phyloP scores from a whole-genome alignment of 2,797 vertebrate genomes.

The Acanthornis magna region DNA sequence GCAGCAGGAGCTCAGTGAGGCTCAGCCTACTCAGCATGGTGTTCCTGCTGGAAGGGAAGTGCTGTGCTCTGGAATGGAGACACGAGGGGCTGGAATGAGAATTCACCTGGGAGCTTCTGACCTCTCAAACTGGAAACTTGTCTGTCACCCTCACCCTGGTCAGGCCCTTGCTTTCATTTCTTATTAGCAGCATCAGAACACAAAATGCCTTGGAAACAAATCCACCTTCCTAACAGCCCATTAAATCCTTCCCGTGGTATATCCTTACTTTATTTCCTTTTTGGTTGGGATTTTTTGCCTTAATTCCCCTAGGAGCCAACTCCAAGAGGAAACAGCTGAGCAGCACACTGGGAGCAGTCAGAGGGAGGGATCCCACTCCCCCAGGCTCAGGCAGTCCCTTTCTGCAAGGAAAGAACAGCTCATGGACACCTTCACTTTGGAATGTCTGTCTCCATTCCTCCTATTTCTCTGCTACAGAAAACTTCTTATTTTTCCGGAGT shows the following conservation, averaged over 20 bases:
- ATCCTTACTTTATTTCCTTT: neutral
- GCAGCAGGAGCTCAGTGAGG: neutral
- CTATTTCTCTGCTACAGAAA: neutral
- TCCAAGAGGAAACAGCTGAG: neutral
- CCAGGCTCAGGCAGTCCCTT: neutral
- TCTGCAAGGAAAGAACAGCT: neutral
- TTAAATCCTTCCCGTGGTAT: neutral
- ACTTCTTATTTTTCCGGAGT: neutral
- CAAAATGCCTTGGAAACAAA: neutral
- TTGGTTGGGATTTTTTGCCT: neutral
- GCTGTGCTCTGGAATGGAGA: neutral
- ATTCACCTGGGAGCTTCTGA: neutral
- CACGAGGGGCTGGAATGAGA: neutral
- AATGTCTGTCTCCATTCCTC: neutral
- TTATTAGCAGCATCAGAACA: neutral
- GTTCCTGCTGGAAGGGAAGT: neutral
- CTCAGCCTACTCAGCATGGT: neutral
- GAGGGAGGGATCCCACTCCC: neutral
- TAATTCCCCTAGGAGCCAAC: neutral
- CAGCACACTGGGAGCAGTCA: neutral
- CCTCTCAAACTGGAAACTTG: neutral
- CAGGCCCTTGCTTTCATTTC: neutral
- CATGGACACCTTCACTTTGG: neutral
- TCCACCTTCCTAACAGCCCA: neutral
- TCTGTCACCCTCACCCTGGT: neutral